A percentile compares a stretch with the other conserved stretches of the same genome.
Evolutionary conservation across 2,888 invertebrate genomes (phyloP).

Genomic region (Automeris io): DNA sequence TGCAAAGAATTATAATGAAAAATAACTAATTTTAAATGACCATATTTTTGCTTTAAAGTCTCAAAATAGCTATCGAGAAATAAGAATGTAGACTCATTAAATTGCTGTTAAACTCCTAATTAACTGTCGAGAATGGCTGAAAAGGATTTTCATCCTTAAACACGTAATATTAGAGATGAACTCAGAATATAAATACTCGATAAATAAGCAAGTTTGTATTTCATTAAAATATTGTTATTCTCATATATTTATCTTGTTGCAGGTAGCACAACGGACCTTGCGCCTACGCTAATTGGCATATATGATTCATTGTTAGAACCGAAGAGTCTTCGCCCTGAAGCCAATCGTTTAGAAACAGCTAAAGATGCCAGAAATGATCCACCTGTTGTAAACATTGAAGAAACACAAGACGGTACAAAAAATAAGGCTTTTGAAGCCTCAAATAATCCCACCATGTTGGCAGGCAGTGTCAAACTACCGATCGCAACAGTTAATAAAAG

Average conservation of each 20-base stretch:
- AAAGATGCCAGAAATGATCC: slow-evolving; percentile 73
- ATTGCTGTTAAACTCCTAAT: slow-evolving; percentile 32
- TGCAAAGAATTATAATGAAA: neutral
- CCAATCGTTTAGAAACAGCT: slow-evolving; percentile 49
- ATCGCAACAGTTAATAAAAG: slow-evolving; percentile 61
- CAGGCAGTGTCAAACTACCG: slow-evolving; percentile 61
- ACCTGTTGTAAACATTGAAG: slow-evolving; percentile 30
- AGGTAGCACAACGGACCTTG: slow-evolving; percentile 92
- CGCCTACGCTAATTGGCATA: slow-evolving; percentile 90
- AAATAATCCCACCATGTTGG: slow-evolving; percentile 51
- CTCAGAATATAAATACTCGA: neutral
- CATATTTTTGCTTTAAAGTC: slow-evolving; percentile 9
- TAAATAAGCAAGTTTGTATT: neutral
- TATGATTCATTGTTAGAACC: slow-evolving; percentile 86
- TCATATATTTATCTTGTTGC: slow-evolving; percentile 70
- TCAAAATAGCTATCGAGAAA: slow-evolving; percentile 13
- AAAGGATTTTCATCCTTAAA: neutral
- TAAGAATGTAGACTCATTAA: slow-evolving; percentile 35
- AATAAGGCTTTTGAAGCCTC: slow-evolving; percentile 23
- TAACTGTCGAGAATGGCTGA: slow-evolving; percentile 18
- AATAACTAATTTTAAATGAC: neutral
- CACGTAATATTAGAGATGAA: neutral
- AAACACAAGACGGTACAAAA: slow-evolving; percentile 13
- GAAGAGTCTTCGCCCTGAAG: slow-evolving; percentile 51
- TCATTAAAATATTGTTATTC: slow-evolving; percentile 11